Evolutionary conservation across 2,797 vertebrate genomes (phyloP).

Genomic region (Cichlasoma orientale): DNA sequence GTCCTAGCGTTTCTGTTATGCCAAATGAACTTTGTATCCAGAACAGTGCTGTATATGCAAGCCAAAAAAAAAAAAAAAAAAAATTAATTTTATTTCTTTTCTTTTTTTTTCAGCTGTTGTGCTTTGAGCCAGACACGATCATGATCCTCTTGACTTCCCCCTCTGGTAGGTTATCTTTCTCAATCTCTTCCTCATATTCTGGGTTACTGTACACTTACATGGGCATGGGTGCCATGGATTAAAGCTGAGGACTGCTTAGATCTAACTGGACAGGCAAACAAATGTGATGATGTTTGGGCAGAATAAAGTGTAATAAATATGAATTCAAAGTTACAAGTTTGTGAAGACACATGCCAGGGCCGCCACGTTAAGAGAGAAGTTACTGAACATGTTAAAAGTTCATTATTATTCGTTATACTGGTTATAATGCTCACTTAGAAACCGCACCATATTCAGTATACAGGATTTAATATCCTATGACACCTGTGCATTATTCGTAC

Average conservation of each 20-base stretch:
- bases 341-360: fast-evolving
- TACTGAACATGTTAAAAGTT: neutral
- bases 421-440: fast-evolving
- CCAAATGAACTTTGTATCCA: neutral
- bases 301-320: neutral
- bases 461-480: neutral
- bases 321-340: neutral
- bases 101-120: slow-evolving; percentile 62
- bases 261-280: neutral
- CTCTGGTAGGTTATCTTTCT: slow-evolving; percentile 74
- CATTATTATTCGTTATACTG: neutral
- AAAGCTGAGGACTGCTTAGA: neutral
- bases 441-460: neutral
- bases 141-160: slow-evolving; percentile 82
- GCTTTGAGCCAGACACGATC: slow-evolving; percentile 58
- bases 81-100: neutral
- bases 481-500: neutral
- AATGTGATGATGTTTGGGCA: neutral
- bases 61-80: neutral
- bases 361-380: fast-evolving
- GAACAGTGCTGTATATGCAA: neutral
- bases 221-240: neutral
- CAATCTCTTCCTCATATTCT: slow-evolving; percentile 11
- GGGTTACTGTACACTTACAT: slow-evolving; percentile 5
- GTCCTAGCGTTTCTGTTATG: neutral